Percentiles rank a stretch among this genome's conserved stretches.
phyloP scores from a whole-genome alignment of 2,888 invertebrate species.

The Hetaerina titia region DNA sequence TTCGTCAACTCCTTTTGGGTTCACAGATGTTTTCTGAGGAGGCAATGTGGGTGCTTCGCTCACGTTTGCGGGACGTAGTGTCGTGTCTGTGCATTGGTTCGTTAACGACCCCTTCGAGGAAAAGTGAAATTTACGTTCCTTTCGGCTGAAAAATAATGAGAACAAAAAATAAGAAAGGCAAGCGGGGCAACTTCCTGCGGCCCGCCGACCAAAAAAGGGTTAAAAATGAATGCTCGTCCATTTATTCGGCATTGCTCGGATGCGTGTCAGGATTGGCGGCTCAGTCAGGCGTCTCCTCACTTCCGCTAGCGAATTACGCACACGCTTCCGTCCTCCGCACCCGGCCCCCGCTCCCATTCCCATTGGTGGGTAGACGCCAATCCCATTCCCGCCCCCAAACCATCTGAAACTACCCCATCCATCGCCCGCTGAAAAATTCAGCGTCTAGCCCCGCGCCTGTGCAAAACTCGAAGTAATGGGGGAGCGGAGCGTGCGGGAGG shows the following conservation, averaged over 20 bases:
- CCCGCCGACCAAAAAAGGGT: neutral
- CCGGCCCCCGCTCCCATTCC: neutral
- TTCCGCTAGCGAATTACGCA: conserved; percentile 27
- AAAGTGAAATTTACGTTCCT: conserved; percentile 4
- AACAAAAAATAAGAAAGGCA: neutral
- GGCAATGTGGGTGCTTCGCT: neutral
- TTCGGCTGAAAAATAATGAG: neutral
- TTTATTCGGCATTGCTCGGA: neutral
- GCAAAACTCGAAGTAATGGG: neutral
- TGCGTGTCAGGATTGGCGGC: neutral
- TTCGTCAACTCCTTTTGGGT: neutral
- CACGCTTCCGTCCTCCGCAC: neutral
- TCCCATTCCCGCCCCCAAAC: neutral
- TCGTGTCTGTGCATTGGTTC: neutral
- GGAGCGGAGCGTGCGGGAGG: too few relatives aligned
- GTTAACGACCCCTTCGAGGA: neutral
- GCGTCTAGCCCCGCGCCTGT: neutral
- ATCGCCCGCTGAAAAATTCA: neutral
- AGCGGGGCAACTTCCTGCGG: neutral
- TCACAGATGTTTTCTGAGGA: neutral
- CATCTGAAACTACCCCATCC: neutral
- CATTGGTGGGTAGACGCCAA: neutral
- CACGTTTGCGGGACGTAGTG: neutral
- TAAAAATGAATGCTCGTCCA: conserved; percentile 11
- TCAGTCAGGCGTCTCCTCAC: conserved; percentile 30